A percentile compares a stretch with the other conserved stretches of the same genome.
phyloP scores from a whole-genome alignment of 2,113 vertebrate genomes.

The Passer montanus region DNA sequence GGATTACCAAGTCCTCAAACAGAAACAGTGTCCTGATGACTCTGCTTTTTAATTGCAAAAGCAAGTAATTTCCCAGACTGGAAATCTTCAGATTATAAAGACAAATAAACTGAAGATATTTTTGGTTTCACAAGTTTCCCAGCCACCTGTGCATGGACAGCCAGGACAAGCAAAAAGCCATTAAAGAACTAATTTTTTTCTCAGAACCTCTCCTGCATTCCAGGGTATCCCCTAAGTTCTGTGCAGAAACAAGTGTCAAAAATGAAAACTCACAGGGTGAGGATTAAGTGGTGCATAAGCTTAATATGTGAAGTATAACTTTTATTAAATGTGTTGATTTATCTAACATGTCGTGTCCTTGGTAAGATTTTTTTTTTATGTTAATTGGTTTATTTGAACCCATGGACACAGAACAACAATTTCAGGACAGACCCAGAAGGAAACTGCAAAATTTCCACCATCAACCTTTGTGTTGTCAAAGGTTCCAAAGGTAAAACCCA shows the following conservation, averaged over 20 bases:
- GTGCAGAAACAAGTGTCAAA: constrained; percentile 16
- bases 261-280: neutral
- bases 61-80: neutral
- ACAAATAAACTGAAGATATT: neutral
- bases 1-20: constrained; percentile 30
- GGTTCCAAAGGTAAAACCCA: constrained; percentile 50
- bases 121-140: neutral
- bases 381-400: constrained; percentile 15
- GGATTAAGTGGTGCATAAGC: neutral
- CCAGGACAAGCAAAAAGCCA: neutral
- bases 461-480: constrained; percentile 39
- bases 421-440: constrained; percentile 52
- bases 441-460: constrained; percentile 22
- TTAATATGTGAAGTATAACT: neutral
- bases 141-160: neutral
- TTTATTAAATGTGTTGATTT: neutral
- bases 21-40: neutral
- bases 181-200: neutral
- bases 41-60: neutral
- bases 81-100: neutral
- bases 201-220: neutral
- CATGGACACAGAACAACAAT: constrained; percentile 30
- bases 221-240: neutral
- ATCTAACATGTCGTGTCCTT: neutral
- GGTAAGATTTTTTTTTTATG: neutral